These are phyloP conservation scores for Odontothrips loti DNA, from an alignment of 2,888 invertebrate species.

Conservation along the genomic window DNA sequence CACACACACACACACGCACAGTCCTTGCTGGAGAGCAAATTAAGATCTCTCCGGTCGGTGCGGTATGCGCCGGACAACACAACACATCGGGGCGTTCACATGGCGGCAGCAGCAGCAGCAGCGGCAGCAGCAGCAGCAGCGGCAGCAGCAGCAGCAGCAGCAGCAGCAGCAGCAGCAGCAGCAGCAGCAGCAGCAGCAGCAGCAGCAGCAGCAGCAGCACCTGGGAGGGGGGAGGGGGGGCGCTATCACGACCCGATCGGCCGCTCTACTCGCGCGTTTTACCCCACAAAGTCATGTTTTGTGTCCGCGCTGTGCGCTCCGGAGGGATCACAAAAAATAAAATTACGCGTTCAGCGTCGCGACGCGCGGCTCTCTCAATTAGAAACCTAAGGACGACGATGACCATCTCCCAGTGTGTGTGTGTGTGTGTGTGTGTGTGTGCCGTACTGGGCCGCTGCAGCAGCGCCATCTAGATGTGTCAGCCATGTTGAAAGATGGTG, in stretches of 20 bases:
- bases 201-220: neutral
- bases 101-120: too few relatives aligned
- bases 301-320: too few relatives aligned
- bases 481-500: constrained; percentile 21
- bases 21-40: neutral
- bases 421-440: too few relatives aligned
- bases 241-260: neutral
- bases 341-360: neutral
- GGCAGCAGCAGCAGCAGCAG: too few relatives aligned
- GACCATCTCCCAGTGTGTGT: neutral
- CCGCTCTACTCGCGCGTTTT: too few relatives aligned
- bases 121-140: too few relatives aligned
- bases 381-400: neutral
- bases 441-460: neutral
- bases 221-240: neutral
- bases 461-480: constrained; percentile 19
- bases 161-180: too few relatives aligned
- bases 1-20: too few relatives aligned
- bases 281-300: too few relatives aligned
- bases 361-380: neutral
- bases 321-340: neutral
- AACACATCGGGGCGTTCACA: neutral
- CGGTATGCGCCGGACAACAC: neutral
- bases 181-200: too few relatives aligned
- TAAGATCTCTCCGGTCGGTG: neutral